These are phyloP conservation scores for Tetraodon nigroviridis DNA, from an alignment of 2,113 vertebrate species.

Conservation along the genomic window DNA sequence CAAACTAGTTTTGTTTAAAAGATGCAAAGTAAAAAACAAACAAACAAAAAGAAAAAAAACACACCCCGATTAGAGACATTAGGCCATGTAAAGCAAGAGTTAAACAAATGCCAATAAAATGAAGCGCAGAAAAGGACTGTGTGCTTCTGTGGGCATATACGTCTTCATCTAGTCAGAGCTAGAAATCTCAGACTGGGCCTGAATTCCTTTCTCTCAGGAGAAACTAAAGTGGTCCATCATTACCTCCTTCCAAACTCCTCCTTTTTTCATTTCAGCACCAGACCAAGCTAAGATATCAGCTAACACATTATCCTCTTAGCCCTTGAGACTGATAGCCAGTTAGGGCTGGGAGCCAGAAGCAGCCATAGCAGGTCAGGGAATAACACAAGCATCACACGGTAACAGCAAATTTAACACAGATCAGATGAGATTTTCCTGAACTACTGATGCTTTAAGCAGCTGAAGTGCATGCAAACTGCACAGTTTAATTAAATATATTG, in stretches of 20 bases:
- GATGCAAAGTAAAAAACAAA: too few relatives aligned
- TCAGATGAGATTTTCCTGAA: slow-evolving; percentile 42
- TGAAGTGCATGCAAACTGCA: neutral
- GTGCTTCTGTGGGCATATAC: slow-evolving; percentile 10
- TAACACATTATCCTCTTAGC: slow-evolving; percentile 81
- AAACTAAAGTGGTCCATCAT: slow-evolving; percentile 74
- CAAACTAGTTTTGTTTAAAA: too few relatives aligned
- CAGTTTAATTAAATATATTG: neutral
- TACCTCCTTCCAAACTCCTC: slow-evolving; percentile 63
- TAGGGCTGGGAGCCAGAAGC: slow-evolving; percentile 66
- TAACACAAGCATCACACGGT: slow-evolving; percentile 51
- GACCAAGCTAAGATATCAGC: slow-evolving; percentile 75
- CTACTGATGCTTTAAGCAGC: slow-evolving; percentile 28
- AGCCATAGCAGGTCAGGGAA: slow-evolving; percentile 55
- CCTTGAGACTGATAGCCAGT: slow-evolving; percentile 69
- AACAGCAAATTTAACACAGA: slow-evolving; percentile 54
- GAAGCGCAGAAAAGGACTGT: slow-evolving; percentile 6
- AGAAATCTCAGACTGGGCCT: slow-evolving; percentile 33
- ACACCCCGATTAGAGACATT: too few relatives aligned
- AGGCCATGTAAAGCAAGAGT: too few relatives aligned
- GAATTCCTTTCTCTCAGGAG: slow-evolving; percentile 62
- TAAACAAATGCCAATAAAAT: too few relatives aligned
- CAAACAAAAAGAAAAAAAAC: too few relatives aligned
- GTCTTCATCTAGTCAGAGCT: slow-evolving; percentile 25
- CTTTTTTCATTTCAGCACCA: slow-evolving; percentile 71